phyloP scores from a whole-genome alignment of 53 echinoderm and acorn worm genomes.

The Apostichopus leukothele region DNA sequence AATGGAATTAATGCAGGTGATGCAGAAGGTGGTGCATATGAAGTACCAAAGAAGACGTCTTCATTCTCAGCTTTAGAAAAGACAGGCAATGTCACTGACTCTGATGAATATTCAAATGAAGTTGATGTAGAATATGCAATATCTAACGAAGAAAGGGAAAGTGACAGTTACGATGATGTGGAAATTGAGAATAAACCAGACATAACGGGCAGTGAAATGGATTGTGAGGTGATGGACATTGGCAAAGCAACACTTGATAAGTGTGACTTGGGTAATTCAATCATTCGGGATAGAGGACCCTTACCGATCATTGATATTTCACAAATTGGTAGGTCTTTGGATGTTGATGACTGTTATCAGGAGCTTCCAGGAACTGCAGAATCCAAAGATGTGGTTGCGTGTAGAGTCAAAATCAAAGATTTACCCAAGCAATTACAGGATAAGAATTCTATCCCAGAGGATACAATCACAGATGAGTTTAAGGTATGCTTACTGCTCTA shows the following conservation, averaged over 20 bases:
- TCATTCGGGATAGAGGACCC: neutral
- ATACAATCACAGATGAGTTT: neutral
- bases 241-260: neutral
- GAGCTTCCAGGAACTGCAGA: neutral
- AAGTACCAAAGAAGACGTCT: neutral
- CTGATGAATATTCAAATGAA: neutral
- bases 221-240: neutral
- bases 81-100: neutral
- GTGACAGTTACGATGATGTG: neutral
- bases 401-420: neutral
- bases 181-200: neutral
- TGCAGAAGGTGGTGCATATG: neutral
- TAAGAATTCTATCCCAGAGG: neutral
- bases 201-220: neutral
- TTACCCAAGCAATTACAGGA: neutral
- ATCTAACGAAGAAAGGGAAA: neutral
- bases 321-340: neutral
- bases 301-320: neutral
- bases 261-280: neutral
- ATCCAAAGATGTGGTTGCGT: neutral
- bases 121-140: neutral
- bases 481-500: neutral
- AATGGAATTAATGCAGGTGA: neutral
- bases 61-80: neutral
- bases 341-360: neutral